These are phyloP conservation scores for Tragelaphus buxtoni DNA, from an alignment of 2,113 vertebrate genomes.

Conservation along the genomic window DNA sequence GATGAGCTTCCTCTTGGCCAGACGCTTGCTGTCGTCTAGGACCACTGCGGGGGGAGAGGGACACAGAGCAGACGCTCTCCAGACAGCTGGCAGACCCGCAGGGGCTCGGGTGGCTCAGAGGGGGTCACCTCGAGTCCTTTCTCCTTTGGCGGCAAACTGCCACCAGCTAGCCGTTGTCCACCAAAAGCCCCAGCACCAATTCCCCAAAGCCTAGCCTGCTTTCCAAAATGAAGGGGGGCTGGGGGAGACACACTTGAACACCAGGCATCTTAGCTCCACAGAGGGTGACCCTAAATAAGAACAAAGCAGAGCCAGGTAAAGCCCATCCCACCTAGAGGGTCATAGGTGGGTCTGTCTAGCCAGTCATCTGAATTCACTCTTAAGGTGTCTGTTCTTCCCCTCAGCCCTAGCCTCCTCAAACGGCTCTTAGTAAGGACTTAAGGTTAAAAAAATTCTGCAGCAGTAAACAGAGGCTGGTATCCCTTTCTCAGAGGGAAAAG, in stretches of 20 bases:
- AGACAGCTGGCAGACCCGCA: neutral
- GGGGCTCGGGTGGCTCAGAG: neutral
- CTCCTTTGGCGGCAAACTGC: neutral
- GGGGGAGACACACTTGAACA: neutral
- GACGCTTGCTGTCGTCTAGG: slow-evolving; percentile 94
- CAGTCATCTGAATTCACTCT: neutral
- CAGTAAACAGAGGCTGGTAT: neutral
- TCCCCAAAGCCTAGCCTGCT: neutral
- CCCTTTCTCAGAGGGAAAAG: neutral
- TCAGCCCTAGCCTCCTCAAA: neutral
- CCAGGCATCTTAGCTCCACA: too few species aligned
- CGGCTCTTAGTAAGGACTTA: neutral
- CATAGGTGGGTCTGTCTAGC: neutral
- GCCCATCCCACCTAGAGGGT: neutral
- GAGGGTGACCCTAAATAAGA: neutral
- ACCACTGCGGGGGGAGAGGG: slow-evolving; percentile 86
- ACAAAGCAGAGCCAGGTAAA: neutral
- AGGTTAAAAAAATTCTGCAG: neutral
- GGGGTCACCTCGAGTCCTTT: neutral
- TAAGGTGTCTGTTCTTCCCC: neutral
- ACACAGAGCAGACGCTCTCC: neutral
- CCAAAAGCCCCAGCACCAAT: neutral
- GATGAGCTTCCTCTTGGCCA: slow-evolving; percentile 96
- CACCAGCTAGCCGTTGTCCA: too few species aligned
- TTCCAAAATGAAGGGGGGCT: neutral